Evolutionary conservation across 1,140 invertebrate species (phyloP).

Genomic region (Drosophila melanogaster): DNA sequence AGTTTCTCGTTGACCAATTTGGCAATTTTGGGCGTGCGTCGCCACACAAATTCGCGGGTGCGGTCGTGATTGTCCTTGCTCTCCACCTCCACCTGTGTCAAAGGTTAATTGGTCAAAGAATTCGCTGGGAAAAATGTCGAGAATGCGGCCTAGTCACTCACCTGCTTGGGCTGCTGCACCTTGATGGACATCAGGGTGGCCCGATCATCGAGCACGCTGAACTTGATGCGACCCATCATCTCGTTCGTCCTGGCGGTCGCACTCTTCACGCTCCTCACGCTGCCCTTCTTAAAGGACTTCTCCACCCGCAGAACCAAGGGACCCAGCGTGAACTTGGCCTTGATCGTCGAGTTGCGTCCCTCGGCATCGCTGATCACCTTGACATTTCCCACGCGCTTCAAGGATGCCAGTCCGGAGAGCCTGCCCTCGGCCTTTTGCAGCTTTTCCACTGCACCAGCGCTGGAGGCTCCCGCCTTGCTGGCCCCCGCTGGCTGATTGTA

Average conservation of each 20-base stretch:
- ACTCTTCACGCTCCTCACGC: slow-evolving; percentile 90
- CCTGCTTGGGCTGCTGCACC: slow-evolving; percentile 93
- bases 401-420: slow-evolving; percentile 90
- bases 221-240: slow-evolving; percentile 91
- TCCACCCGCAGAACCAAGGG: slow-evolving; percentile 92
- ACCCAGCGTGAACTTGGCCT: slow-evolving; percentile 91
- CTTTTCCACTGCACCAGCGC: slow-evolving; percentile 62
- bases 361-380: slow-evolving; percentile 91
- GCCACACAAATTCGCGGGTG: slow-evolving; percentile 92
- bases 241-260: slow-evolving; percentile 93
- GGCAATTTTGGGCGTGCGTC: slow-evolving; percentile 91
- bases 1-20: slow-evolving; percentile 92
- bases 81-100: slow-evolving; percentile 90
- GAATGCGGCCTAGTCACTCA: slow-evolving; percentile 64
- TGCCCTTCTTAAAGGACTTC: slow-evolving; percentile 91
- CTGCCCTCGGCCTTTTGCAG: slow-evolving; percentile 89
- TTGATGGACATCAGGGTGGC: slow-evolving; percentile 92
- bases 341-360: slow-evolving; percentile 89
- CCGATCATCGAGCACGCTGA: slow-evolving; percentile 90
- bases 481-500: slow-evolving; percentile 75
- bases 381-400: slow-evolving; percentile 91
- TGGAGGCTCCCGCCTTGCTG: slow-evolving; percentile 62
- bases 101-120: slow-evolving; percentile 64
- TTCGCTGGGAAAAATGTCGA: neutral
- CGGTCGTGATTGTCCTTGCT: slow-evolving; percentile 92